Percentiles rank a stretch among this genome's conserved stretches.
phyloP scores from a whole-genome alignment of 2,797 vertebrate genomes.

The Scyliorhinus canicula region DNA sequence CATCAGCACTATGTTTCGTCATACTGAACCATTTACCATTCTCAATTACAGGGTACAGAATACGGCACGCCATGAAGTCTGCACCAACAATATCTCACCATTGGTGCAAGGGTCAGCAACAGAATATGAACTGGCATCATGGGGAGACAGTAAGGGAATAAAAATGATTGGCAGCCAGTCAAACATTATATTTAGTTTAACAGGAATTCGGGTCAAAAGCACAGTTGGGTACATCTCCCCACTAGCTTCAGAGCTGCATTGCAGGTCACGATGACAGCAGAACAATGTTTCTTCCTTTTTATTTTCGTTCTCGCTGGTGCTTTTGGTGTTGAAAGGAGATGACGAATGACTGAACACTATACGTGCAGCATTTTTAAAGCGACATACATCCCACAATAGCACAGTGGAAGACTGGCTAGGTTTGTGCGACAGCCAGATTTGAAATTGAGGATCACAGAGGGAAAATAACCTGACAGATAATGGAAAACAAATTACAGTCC shows the following conservation, averaged over 20 bases:
- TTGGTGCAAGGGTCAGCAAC: not conserved
- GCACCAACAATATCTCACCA: not conserved
- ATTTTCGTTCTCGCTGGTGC: not conserved
- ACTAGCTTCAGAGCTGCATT: not conserved
- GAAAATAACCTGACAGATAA: not conserved
- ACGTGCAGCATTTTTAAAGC: not conserved
- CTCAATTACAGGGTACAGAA: constrained; percentile 27
- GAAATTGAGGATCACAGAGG: not conserved
- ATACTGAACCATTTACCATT: not conserved
- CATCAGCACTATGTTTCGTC: not conserved
- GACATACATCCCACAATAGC: not conserved
- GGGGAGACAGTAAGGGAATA: not conserved
- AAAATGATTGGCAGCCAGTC: constrained; percentile 9
- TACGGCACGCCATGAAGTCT: not conserved
- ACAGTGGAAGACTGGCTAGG: not conserved
- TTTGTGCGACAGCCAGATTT: not conserved
- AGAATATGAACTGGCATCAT: not conserved
- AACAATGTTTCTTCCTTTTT: not conserved
- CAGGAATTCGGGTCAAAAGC: not conserved
- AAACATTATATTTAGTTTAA: constrained; percentile 20
- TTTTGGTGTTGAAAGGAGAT: not conserved
- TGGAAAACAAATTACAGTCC: not conserved
- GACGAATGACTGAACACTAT: not conserved
- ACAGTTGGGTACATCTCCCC: not conserved
- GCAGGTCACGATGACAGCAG: not conserved